These are phyloP conservation scores for Hemicordylus capensis DNA, from an alignment of 2,113 vertebrate genomes.

Conservation along the genomic window DNA sequence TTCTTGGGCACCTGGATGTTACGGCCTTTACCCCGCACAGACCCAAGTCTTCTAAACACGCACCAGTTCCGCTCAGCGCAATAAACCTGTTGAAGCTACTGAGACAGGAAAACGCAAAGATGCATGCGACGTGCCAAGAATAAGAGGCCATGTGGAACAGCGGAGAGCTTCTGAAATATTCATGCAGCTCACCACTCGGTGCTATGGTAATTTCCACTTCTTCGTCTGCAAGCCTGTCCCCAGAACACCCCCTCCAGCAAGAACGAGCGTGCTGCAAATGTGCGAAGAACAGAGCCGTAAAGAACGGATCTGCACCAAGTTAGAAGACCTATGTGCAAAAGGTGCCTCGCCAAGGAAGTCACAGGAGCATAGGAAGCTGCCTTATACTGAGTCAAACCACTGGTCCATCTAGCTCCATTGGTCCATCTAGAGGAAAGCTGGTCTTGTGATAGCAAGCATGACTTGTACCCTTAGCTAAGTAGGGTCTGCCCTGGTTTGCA, in stretches of 20 bases:
- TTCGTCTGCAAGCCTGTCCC: background rate
- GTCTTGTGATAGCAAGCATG: too few relatives aligned
- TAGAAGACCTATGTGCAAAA: background rate
- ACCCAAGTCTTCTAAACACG: background rate
- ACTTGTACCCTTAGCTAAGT: too few relatives aligned
- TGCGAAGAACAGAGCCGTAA: background rate
- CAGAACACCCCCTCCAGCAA: background rate
- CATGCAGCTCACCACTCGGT: background rate
- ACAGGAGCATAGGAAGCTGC: background rate
- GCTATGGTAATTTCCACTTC: background rate
- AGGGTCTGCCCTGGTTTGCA: too few relatives aligned
- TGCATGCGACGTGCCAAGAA: slow-evolving; percentile 4
- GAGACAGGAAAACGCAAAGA: background rate
- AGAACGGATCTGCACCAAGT: background rate
- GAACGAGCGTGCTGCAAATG: background rate
- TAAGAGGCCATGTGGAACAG: background rate
- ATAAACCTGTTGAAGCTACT: background rate
- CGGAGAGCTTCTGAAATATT: slow-evolving; percentile 33
- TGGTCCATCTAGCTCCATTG: too few relatives aligned
- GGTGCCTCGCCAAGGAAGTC: background rate
- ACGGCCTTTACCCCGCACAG: background rate
- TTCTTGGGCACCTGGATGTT: background rate
- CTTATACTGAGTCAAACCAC: too few relatives aligned
- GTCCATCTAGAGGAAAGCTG: too few relatives aligned
- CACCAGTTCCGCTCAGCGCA: background rate